Evolutionary conservation across 1,140 invertebrate genomes (phyloP), one percentile per base, ranked within the genome.

Genomic region (Tachypleus tridentatus): DNA sequence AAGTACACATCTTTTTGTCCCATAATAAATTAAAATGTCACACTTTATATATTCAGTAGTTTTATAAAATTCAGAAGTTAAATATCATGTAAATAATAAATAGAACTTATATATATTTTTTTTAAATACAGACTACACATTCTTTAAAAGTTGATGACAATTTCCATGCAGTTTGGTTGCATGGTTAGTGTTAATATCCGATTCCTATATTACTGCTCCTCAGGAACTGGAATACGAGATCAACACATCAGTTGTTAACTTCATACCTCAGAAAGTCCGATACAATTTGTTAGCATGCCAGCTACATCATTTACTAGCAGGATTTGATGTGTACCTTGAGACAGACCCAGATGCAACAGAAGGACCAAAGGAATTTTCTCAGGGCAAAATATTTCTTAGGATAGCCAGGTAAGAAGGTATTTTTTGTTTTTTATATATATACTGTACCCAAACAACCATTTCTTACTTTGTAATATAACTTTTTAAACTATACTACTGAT

Each of bases 251-350:
- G 64, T 63, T 61, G 49, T 67, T 49, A 62, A 67, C 53, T 53
- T 4, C 49, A 48, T 67, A 9, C 53, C 74, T 51, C 74, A 74
- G 58, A 68, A 74, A 61, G 72, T 78, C 51, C 75, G 78, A 69
- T 58, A 76, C 58, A 72, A 78, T 57, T 74, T 89, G 47, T 76
- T 97, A 5, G 82, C 86, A 10, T 81, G 84, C 49, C 91, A 94
- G 77, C 77, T 95, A 4, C 84, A 87, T 62, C 84, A 87, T 66
- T 76, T 94, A 54, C 80, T 90, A 70, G 85, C 86, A 58, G 92
- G 87, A 74, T 84, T 94, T 67, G 93, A 97, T 77, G 84, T 95
- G 64, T 87, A 89, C 69, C 76, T 95, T 50, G 92, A 95, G 76
- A 88, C 90, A 0, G 83, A 80, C 65, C 67, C 74, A 49, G 81